Base-by-base conservation (phyloP, 1,140 invertebrate species). In the Drusus annulatus region DNA sequence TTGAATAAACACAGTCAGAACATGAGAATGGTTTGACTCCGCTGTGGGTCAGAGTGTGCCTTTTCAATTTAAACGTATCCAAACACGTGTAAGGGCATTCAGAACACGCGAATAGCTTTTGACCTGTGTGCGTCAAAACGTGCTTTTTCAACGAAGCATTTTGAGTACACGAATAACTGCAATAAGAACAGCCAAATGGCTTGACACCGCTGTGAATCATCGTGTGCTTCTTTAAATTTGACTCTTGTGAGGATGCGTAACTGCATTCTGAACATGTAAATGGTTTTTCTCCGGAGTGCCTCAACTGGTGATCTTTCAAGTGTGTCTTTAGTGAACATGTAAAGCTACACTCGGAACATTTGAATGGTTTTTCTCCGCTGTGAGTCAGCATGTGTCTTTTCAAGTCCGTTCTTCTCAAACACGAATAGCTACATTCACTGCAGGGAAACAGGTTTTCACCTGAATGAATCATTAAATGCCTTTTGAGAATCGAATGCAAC, bases 221-320 rank as follows among this genome's bases (percentile, higher is more conserved):
- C 15, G 23, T 23, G 19, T 63, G 17, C 60, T 23, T 16, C 54
- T 56, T 56, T n/a, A 56, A 21, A 6, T n/a, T n/a, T 21, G n/a
- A n/a, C n/a, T 56, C 19, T 21, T 21, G 17, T 16, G 23, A 63
- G 31, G 25, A 68, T 16, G 28, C 4, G 31, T 68, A 63, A 31
- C 28, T 77, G 60, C 91, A 92, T 5, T 89, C 80, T 0, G 84
- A 86, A 81, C 91, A 91, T 50, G 86, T 84, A 76, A 90, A 91
- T 25, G 89, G 90, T 8, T 77, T 77, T 15, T 77, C 75, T 25
- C 31, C 60, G 3, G 36, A 45, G 21, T 77, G 75, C 10, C 17
- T 50, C 4, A 80, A 8, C 74, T 86, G 63, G 17, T 77, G 75
- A 10, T 19, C 15, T 17, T 65, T 45, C 21, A 77, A 21, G 16